phyloP scores from a whole-genome alignment of 2,797 vertebrate genomes.

The Chiloscyllium punctatum region DNA sequence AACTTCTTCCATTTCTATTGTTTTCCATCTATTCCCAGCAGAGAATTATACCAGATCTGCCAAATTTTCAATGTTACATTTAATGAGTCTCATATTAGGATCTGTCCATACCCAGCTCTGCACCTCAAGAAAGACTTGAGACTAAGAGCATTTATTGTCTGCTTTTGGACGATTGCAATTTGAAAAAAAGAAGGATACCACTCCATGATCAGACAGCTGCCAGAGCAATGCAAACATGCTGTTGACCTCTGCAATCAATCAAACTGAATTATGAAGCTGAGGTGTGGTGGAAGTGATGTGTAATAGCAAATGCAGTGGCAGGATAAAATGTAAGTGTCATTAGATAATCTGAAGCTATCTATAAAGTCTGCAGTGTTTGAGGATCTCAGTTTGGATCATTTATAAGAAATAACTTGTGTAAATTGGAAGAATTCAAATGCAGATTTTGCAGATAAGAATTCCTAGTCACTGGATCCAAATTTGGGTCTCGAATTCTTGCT shows the following conservation, averaged over 20 bases:
- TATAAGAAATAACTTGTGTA: background rate
- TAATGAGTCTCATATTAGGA: constrained; percentile 15
- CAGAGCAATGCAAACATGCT: constrained; percentile 1
- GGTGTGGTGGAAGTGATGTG: background rate
- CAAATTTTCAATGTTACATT: background rate
- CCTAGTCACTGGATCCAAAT: background rate
- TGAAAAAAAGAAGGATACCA: background rate
- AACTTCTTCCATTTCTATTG: background rate
- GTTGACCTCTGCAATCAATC: background rate
- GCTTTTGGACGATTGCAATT: background rate
- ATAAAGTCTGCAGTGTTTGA: background rate
- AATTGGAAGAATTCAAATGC: background rate
- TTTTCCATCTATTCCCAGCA: background rate
- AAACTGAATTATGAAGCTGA: background rate
- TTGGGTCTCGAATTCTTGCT: background rate
- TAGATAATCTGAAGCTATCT: background rate
- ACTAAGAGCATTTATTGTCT: background rate
- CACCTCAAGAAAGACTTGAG: background rate
- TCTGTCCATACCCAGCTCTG: background rate
- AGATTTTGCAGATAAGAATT: background rate
- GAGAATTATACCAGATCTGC: background rate
- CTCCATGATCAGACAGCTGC: background rate
- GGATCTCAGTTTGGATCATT: background rate
- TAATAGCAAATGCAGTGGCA: background rate
- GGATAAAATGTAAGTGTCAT: no score